phyloP scores from a whole-genome alignment of 2,888 invertebrate species.

The Creontiades dilutus region DNA sequence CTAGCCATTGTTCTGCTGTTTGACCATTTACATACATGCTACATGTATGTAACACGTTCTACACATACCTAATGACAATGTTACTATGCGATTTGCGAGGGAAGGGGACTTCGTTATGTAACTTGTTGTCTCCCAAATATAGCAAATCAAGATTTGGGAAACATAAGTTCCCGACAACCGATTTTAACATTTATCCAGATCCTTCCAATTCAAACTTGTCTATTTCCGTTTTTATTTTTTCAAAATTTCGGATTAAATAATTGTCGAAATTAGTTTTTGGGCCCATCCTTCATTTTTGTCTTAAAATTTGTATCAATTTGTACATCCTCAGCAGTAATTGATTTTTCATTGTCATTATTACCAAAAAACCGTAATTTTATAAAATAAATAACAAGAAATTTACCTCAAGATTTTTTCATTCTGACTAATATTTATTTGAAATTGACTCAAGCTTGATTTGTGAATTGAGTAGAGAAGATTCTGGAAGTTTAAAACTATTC shows the following conservation, averaged over 20 bases:
- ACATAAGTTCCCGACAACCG: constrained; percentile 13
- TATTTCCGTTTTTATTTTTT: constrained; percentile 1
- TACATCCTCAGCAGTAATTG: background rate
- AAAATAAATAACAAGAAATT: background rate
- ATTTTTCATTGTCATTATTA: background rate
- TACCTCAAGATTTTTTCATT: background rate
- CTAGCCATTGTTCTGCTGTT: background rate
- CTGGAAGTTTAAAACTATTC: constrained; percentile 23
- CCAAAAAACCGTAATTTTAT: background rate
- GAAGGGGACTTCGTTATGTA: background rate
- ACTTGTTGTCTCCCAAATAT: background rate
- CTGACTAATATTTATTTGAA: background rate
- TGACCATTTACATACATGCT: background rate
- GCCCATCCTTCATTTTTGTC: background rate
- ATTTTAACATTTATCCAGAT: constrained; percentile 23
- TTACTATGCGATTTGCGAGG: background rate
- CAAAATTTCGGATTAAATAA: background rate
- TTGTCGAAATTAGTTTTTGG: background rate
- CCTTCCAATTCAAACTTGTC: constrained; percentile 26
- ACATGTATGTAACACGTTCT: background rate
- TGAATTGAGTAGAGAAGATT: background rate
- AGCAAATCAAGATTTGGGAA: constrained; percentile 9
- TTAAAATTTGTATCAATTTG: constrained; percentile 2
- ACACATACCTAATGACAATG: background rate
- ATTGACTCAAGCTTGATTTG: background rate